Evolutionary conservation across 2,113 vertebrate genomes (phyloP).

Genomic region (Antechinus stuartii): DNA sequence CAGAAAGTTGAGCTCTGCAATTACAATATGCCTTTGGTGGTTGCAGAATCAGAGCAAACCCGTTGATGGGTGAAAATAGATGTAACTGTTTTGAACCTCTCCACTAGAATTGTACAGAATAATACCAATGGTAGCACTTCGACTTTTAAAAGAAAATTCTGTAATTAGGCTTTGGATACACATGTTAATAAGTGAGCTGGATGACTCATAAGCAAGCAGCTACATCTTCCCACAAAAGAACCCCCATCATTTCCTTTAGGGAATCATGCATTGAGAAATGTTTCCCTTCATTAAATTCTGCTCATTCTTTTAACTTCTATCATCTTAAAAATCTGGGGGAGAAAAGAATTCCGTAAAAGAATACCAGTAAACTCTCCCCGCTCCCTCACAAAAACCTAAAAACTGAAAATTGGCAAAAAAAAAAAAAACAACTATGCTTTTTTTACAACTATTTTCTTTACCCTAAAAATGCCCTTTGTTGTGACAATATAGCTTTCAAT

Average conservation of each 20-base stretch:
- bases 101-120: constrained; percentile 37
- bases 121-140: constrained; percentile 26
- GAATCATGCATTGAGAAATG: constrained; percentile 46
- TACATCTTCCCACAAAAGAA: constrained; percentile 50
- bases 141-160: background rate
- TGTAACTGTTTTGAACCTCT: constrained; percentile 39
- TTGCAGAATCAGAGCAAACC: constrained; percentile 18
- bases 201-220: constrained; percentile 19
- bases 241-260: constrained; percentile 30
- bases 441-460: constrained; percentile 55
- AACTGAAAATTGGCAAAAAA: constrained; percentile 42
- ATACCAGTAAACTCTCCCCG: background rate
- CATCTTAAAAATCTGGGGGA: constrained; percentile 57
- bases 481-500: constrained; percentile 50
- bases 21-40: constrained; percentile 28
- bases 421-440: background rate
- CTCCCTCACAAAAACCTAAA: background rate
- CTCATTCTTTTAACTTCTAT: constrained; percentile 52
- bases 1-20: background rate
- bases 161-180: constrained; percentile 53
- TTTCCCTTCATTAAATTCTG: constrained; percentile 64
- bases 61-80: constrained; percentile 36
- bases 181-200: constrained; percentile 44
- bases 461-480: constrained; percentile 51
- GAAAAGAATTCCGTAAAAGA: constrained; percentile 43